Evolutionary conservation across 2,113 vertebrate genomes (phyloP), one percentile per base, ranked within the genome.

Genomic region (Podarcis raffonei): DNA sequence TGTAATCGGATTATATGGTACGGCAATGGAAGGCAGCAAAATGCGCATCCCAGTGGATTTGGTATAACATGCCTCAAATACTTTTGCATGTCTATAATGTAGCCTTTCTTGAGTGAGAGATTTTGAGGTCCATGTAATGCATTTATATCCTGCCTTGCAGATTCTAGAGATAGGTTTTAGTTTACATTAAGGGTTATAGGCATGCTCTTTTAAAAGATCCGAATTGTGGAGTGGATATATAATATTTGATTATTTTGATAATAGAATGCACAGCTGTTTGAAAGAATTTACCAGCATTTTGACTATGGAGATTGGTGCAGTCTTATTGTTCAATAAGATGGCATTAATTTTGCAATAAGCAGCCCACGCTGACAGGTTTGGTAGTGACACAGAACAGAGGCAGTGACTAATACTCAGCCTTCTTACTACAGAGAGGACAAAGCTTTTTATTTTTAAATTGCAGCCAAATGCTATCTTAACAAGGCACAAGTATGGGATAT

Each of bases 271-370:
- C 81, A 93, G 59, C 83, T 93, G 74, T 85, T 87, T 32, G 30
- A 27, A 86, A 92, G 83, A 89, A 93, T 88, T 82, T 93, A 79
- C 76, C 69, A 86, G 87, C 11, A 80, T 89, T 74, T 81, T 89
- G 57, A 86, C 84, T 92, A 23, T 88, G 91, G 85, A 93, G 78
- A 84, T 82, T 93, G 79, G 85, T 91, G 84, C 87, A 89, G 79
- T 20, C 87, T 94, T 90, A 27, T 83, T 93, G 90, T 86, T 93
- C 85, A 89, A 83, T 87, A 66, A 81, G 80, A 37, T 90, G 37
- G 89, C 88, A 90, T 90, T 91, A 86, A 90, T 93, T 92, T 95
- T 94, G 84, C 74, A 94, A 65, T 92, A 37, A 94, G 81, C 89
- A 94, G 78, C 94, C 90, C 85, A 93, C 92, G 39, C 81, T 92